phyloP scores from a whole-genome alignment of 2,888 invertebrate genomes.

The Campoplex nolae region DNA sequence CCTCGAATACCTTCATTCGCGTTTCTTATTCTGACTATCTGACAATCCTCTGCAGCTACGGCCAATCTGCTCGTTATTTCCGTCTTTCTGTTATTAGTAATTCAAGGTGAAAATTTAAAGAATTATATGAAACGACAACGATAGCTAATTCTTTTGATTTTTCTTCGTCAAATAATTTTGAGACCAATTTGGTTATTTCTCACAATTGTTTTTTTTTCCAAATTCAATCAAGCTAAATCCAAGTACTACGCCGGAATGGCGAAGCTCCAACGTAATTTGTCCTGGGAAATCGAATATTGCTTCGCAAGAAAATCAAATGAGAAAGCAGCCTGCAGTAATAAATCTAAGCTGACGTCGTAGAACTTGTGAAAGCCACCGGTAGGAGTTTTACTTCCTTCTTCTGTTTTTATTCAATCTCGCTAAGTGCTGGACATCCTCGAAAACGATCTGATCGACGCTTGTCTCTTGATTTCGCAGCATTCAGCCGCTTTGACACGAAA shows the following conservation, averaged over 20 bases:
- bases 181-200: background rate
- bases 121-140: background rate
- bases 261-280: background rate
- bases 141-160: background rate
- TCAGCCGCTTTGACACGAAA: conserved; percentile 16
- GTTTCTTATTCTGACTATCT: background rate
- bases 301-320: conserved; percentile 7
- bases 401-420: conserved; percentile 64
- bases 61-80: background rate
- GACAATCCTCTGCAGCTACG: background rate
- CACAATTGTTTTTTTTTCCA: background rate
- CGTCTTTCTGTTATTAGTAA: background rate
- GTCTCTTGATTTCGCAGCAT: background rate
- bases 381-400: conserved; percentile 28
- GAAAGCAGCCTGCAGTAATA: conserved; percentile 41
- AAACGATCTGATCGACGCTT: conserved; percentile 40
- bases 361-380: conserved; percentile 11
- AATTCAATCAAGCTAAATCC: no score
- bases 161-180: background rate
- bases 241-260: no score
- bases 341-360: conserved; percentile 57
- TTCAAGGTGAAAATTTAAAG: background rate
- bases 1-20: background rate
- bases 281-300: background rate
- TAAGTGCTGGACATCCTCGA: conserved; percentile 64